Evolutionary conservation across 2,888 invertebrate species (phyloP), one percentile per base, ranked within the genome.

Genomic region (Microctonus aethiopoides): DNA sequence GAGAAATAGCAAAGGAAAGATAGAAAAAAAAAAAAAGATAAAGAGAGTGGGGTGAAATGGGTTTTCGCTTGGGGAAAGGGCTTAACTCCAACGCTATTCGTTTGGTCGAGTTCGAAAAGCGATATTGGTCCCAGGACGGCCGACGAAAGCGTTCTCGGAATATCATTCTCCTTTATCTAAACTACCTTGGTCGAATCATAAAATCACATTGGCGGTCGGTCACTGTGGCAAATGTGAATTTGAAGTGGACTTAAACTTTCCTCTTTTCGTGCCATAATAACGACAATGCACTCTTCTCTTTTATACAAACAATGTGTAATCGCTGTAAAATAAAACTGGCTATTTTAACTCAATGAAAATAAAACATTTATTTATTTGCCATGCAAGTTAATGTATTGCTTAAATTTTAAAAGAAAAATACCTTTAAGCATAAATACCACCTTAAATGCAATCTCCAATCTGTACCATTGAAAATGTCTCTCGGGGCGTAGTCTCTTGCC

Each of bases 111-210:
- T 70, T 74, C 70, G 63, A 72, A 46, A 46, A 75, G 68, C 68
- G 71, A 69, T 75, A 78, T 77, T 75, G 74, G 71, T 77, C 78
- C 76, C 77, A 62, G 69, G 76, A 72, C 73, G 71, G 73, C 74
- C 71, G 73, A 69, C 71, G 72, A 75, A 75, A 75, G 75, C 75
- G 74, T 73, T 78, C 70, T 70, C 63, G 71, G 75, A 77, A 76
- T 78, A 77, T 77, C 78, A 74, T 73, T 70, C 74, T 65, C 75
- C 74, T 75, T 79, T 79, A 79, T 77, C 77, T 76, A 77, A 79
- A 80, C 78, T 77, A 78, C 75, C 76, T 63, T 51, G 72, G 62
- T 72, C 75, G 77, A 75, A 75, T 76, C 74, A 74, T 67, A 71
- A 75, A 77, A 76, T 74, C 72, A 68, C 72, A 46, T 46, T 46